Base-by-base conservation (phyloP, 2,888 invertebrate genomes). In the Bibio marci region DNA sequence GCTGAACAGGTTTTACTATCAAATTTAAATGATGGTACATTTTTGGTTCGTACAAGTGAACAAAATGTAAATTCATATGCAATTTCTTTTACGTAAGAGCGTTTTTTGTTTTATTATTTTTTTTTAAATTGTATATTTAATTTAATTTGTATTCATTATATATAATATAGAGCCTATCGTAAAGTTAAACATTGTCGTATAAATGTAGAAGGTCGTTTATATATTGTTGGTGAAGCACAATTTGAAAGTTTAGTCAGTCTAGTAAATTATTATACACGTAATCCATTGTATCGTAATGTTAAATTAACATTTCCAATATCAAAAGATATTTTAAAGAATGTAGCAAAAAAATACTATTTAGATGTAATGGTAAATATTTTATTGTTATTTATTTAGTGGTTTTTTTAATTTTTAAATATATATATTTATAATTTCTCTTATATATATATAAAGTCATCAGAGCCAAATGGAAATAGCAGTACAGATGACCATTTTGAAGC, bases 131-230 rank as follows among this genome's bases (percentile, higher is more conserved):
- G 7, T 25, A 22, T 17, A 26, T 14, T 18, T 17, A 2, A 22
- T 15, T 25, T 32, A 5, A 22, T 25, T 14, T 35, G 3, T 26
- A n/a, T 11, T 27, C 30, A 37, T 13, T 37, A 37, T 13, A 11
- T 17, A 17, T 18, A 13, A 8, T 18, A 12, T 17, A 88, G 91
- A 53, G 83, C 86, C 3, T 90, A 90, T 50, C 83, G 80, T 38
- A 86, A 90, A 60, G 92, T 95, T 46, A 97, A 97, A 59, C 97
- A 98, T 58, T 98, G 95, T 59, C 76, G 92, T 37, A 86, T 98
- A 44, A 86, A 87, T 60, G 71, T 85, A 37, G 94, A 95, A 54
- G 94, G 92, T 1, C 71, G 92, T 0, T 62, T 92, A 12, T 95
- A 86, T 59, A 80, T 81, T 1, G 87, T 94, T 44, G 91, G 95